phyloP scores from a whole-genome alignment of 2,797 vertebrate genomes.

The Nannoperca australis region DNA sequence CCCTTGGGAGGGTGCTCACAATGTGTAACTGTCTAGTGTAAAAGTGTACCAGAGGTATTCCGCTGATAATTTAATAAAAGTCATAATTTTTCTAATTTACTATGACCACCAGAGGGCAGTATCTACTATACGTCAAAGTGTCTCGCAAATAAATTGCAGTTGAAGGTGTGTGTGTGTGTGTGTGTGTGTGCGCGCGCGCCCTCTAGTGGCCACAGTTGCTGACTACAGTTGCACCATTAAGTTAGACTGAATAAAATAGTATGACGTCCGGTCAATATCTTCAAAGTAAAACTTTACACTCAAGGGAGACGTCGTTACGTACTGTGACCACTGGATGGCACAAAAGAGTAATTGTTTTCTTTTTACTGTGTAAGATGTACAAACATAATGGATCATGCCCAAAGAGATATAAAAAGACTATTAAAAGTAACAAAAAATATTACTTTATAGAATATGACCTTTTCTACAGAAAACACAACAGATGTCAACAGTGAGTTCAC shows the following conservation, averaged over 20 bases:
- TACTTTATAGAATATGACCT: not conserved
- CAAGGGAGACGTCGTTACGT: fast-evolving
- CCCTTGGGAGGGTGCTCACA: not conserved
- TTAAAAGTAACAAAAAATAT: not conserved
- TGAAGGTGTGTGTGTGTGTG: not conserved
- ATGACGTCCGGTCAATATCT: not conserved
- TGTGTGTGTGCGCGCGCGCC: not conserved
- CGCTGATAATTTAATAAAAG: not conserved
- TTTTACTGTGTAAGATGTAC: not conserved
- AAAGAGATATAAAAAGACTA: not conserved
- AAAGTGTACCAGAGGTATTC: too few species aligned
- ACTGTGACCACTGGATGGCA: not conserved
- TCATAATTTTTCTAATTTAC: not conserved
- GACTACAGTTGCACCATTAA: not conserved
- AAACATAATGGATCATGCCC: not conserved
- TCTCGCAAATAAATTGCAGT: too few species aligned
- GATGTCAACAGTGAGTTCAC: not conserved
- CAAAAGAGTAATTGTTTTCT: not conserved
- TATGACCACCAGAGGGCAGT: too few species aligned
- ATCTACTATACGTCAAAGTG: not conserved
- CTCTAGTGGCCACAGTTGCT: not conserved
- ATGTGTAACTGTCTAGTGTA: not conserved
- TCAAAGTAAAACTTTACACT: not conserved
- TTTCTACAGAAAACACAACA: not conserved
- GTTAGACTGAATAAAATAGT: not conserved